These are phyloP conservation scores for Hylyphantes graminicola DNA, from an alignment of 1,140 invertebrate species.

Conservation along the genomic window DNA sequence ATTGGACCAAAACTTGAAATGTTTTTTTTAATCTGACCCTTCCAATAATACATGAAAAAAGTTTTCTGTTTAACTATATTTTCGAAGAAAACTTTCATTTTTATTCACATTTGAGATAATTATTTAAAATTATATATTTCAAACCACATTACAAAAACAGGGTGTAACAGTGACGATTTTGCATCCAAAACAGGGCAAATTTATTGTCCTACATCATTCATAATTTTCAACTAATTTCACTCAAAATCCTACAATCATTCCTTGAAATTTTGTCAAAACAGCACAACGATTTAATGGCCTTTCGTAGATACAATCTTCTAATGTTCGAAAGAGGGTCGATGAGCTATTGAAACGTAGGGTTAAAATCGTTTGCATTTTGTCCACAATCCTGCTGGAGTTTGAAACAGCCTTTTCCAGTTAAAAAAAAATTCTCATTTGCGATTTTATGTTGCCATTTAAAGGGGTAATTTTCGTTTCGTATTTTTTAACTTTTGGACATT, in stretches of 20 bases:
- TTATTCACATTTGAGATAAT: too few species aligned
- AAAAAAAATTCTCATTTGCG: constrained; percentile 39
- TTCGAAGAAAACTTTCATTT: too few species aligned
- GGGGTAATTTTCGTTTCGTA: too few species aligned
- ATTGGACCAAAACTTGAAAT: too few species aligned
- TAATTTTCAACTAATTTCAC: not conserved
- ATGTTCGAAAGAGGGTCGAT: constrained; percentile 31
- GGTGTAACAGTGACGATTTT: not conserved
- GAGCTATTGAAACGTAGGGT: constrained; percentile 50
- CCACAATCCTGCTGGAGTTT: not conserved
- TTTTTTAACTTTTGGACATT: too few species aligned
- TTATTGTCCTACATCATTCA: not conserved
- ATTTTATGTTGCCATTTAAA: not conserved
- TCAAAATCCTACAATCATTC: too few species aligned
- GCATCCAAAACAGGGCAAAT: not conserved
- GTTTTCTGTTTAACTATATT: too few species aligned
- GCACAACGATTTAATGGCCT: constrained; percentile 20
- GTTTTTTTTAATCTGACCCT: too few species aligned
- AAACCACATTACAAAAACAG: too few species aligned
- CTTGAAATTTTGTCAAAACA: too few species aligned
- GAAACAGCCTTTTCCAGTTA: not conserved
- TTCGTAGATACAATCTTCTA: constrained; percentile 41
- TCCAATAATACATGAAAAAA: too few species aligned
- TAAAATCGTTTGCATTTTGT: constrained; percentile 47
- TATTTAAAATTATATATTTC: too few species aligned